Conservation (phyloP, 2,797 vertebrate genomes). For the Hypotaenidia philippensis region DNA sequence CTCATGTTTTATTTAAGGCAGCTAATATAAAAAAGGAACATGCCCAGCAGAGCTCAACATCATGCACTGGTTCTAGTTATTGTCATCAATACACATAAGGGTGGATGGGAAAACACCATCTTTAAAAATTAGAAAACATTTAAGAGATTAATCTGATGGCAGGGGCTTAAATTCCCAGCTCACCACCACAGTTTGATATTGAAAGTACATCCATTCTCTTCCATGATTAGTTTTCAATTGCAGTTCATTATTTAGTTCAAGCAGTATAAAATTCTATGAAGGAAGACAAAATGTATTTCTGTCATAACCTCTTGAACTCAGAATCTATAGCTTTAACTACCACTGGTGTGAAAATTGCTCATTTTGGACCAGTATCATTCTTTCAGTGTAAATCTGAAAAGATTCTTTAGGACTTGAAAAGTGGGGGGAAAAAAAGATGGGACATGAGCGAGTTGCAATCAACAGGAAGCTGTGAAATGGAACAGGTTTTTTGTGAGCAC, state of each 20-base stretch:
- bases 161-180: not conserved
- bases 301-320: not conserved
- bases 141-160: not conserved
- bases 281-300: not conserved
- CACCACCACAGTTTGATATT: not conserved
- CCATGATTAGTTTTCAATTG: not conserved
- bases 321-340: not conserved
- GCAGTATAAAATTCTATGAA: not conserved
- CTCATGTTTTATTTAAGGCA: not conserved
- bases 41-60: not conserved
- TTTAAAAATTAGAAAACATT: not conserved
- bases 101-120: not conserved
- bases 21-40: not conserved
- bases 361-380: not conserved
- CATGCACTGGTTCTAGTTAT: not conserved
- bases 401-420: not conserved
- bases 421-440: not conserved
- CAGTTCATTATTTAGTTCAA: not conserved
- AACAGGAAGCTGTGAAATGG: not conserved
- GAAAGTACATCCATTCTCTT: not conserved
- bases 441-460: not conserved
- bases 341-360: not conserved
- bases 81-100: accelerated
- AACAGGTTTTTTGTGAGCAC: not conserved
- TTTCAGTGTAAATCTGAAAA: not conserved